These are phyloP conservation scores for Galeruca laticollis DNA, from an alignment of 2,888 invertebrate species.

Conservation along the genomic window DNA sequence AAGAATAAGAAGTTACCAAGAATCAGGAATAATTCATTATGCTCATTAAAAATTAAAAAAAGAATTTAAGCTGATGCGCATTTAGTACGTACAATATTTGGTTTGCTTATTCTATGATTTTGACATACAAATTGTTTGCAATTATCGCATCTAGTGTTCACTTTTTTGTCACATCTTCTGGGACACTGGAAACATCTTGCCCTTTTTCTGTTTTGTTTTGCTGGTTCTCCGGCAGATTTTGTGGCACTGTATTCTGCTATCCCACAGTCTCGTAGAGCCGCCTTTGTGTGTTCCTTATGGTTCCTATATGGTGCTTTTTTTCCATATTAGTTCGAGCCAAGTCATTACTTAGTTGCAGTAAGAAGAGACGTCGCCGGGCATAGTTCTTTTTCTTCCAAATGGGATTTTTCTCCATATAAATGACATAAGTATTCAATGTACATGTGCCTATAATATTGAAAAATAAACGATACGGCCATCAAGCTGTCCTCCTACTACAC, in stretches of 20 bases:
- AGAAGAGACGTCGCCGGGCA: too few species aligned
- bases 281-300: constrained; percentile 16
- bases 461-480: constrained; percentile 10
- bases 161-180: constrained; percentile 10
- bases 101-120: constrained; percentile 23
- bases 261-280: constrained; percentile 36
- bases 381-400: constrained; percentile 5
- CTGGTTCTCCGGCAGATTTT: neutral
- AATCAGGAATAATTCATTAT: constrained; percentile 9
- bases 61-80: constrained; percentile 14
- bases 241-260: constrained; percentile 6
- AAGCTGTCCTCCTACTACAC: too few species aligned
- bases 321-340: neutral
- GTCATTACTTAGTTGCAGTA: too few species aligned
- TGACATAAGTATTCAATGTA: constrained; percentile 17
- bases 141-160: constrained; percentile 16
- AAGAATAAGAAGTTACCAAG: neutral
- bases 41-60: constrained; percentile 5
- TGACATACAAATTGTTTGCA: constrained; percentile 34
- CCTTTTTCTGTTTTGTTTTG: constrained; percentile 25
- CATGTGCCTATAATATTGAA: constrained; percentile 32
- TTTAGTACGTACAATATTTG: constrained; percentile 17
- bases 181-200: constrained; percentile 35
- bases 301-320: constrained; percentile 21
- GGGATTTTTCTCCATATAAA: constrained; percentile 27